Base-by-base conservation (phyloP, 1,140 invertebrate genomes). In the Euura saliciscinereae region DNA sequence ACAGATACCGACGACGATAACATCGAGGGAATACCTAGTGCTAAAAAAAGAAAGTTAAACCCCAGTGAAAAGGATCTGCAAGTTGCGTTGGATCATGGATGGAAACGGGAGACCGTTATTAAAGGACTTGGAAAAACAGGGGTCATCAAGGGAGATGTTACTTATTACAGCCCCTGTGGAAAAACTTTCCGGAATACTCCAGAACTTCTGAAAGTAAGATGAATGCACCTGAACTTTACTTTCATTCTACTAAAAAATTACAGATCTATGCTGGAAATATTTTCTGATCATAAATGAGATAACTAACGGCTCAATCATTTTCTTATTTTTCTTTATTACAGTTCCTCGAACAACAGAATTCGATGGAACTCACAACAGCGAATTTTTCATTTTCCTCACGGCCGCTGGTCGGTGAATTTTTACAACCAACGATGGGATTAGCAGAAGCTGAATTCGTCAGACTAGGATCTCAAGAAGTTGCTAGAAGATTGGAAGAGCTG, bases 301-400 rank as follows among this genome's bases (percentile, higher is more conserved):
- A 1, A 28, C 0, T 28, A 28, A 28, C 28, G 28, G 28, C 28
- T 28, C 28, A 28, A 28, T 28, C 28, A 28, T 28, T 28, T 28
- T 28, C 28, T 28, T 28, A 1, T 28, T 28, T 28, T 28, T 28
- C 28, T 28, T 28, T 28, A 28, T 84, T 87, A 11, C 85, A 96
- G 93, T 94, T 94, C 83, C 86, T 96, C 78, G 94, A 96, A 75
- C 90, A 93, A 82, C 93, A 94, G 84, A 93, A 92, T 73, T 91
- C 89, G 42, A 87, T 90, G 6, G 94, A 96, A 74, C 87, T 98
- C 65, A 93, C 91, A 1, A 90, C 92, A 42, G 95, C 96, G 43
- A 95, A 98, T 85, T 98, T 98, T 85, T 97, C 94, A 51, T 98
- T 98, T 85, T 97, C 94, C 68, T 94, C 96, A 45, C 93, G 95